Evolutionary conservation across 2,797 vertebrate genomes (phyloP), one percentile per base, ranked within the genome.

Genomic region (Margarornis squamiger): DNA sequence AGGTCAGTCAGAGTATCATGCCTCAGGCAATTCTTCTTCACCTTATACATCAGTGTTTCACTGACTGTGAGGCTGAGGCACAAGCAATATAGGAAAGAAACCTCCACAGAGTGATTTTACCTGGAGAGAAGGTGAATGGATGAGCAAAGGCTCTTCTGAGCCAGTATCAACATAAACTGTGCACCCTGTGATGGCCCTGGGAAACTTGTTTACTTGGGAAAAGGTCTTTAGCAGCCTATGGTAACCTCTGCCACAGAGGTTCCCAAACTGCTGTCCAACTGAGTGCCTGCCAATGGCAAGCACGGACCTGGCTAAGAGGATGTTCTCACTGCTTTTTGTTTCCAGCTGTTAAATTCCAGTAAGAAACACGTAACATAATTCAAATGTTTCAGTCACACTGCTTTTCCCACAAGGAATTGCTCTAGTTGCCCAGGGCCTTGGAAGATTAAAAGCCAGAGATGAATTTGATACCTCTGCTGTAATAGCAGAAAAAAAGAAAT

Each of bases 311-410:
- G 72, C 72, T 55, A 45, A 32, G 10, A 59, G 39, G 61, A 80
- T 75, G 58, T 86, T 90, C 78, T 92, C 46, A 46, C 10, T 74
- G 54, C 51, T 59, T 94, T 82, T 92, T 81, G 43, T 75, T 96
- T 90, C 89, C 93, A 92, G 91, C 78, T 92, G 84, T 78, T 92
- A 90, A 87, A 94, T 92, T 86, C 57, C 84, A 91, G 78, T 48
- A 75, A 83, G 61, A 94, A 92, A 88, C 16, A n/a, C 0, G 0
- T 46, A 91, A 61, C 49, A 85, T 59, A 87, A 77, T 54, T 83
- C 18, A 68, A 78, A 74, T 90, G 58, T 39, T 90, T 90, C 9
- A 45, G 41, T 74, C 55, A 51, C 7, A 9, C 16, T 74, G 38
- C 32, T 94, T 65, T 93, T 79, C 86, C 71, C 0, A 0, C 55